phyloP scores from a whole-genome alignment of 2,797 vertebrate species.

The Ceyx erithaca region DNA sequence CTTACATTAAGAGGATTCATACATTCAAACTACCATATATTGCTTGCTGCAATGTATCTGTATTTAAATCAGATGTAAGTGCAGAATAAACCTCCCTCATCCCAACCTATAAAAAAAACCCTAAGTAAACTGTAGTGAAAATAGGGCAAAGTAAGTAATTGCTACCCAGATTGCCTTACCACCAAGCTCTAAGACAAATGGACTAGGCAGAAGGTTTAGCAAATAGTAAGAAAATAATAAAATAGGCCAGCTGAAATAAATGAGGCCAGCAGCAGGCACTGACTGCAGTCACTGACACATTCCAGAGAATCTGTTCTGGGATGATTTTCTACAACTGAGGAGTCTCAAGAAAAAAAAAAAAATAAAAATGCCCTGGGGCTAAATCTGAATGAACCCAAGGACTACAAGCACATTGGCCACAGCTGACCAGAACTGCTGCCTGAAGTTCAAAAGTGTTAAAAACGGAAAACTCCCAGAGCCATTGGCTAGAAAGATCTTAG shows the following conservation, averaged over 20 bases:
- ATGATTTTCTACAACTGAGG: background rate
- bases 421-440: background rate
- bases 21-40: background rate
- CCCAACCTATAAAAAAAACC: background rate
- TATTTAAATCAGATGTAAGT: background rate
- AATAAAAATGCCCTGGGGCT: background rate
- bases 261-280: background rate
- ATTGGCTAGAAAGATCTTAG: background rate
- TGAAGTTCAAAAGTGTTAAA: slow-evolving; percentile 10
- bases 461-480: background rate
- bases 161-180: background rate
- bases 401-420: background rate
- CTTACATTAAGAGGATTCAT: background rate
- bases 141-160: background rate
- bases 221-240: background rate
- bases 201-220: background rate
- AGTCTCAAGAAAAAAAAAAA: background rate
- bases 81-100: background rate
- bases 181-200: background rate
- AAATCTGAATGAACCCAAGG: background rate
- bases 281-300: background rate
- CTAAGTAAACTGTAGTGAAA: background rate
- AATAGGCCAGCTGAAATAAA: slow-evolving; percentile 40
- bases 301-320: background rate
- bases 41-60: background rate